Base-by-base conservation (phyloP, 2,113 vertebrate species). In the Scatophagus argus region DNA sequence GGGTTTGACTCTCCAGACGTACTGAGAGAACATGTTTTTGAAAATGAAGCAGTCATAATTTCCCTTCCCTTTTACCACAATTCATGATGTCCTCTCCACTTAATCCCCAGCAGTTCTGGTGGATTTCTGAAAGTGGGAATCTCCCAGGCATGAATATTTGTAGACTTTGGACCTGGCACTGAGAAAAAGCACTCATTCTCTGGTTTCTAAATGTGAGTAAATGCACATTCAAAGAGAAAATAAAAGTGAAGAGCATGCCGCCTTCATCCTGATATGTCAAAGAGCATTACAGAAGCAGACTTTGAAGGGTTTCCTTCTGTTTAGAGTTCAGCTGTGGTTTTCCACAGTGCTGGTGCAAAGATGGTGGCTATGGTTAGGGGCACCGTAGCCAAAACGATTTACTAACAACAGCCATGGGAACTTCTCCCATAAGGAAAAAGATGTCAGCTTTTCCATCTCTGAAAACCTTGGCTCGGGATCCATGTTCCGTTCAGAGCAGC, bases 381-480 rank as follows among this genome's bases (percentile, higher is more conserved):
- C 60, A 47, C 49, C 29, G 6, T 27, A 62, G 71, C 54, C 31
- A 62, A 81, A 84, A 36, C 12, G 44, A 69, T 77, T 56, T 67
- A 83, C 59, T 82, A 36, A 79, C 63, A 66, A 68, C 75, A 87
- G 78, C 70, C 71, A 75, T 74, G 79, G 85, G 87, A 93, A 92
- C 84, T 51, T 79, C 54, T 87, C 88, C 69, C 85, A 81, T 73
- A 88, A 91, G 85, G 62, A 90, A 83, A 71, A 73, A 79, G 23
- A 82, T 88, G 91, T 93, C 86, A 89, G 62, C 72, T 86, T 95
- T 94, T 94, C 93, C 93, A 87, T 91, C 78, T 88, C 85, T 89
- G 76, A 88, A 88, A 87, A 72, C 52, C 60, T 90, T 92, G 58
- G 81, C 88, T 72, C 16, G 29, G 51, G 76, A 83, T 76, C 58